These are phyloP conservation scores for Ips typographus DNA, from an alignment of 1,140 invertebrate genomes.

Conservation along the genomic window DNA sequence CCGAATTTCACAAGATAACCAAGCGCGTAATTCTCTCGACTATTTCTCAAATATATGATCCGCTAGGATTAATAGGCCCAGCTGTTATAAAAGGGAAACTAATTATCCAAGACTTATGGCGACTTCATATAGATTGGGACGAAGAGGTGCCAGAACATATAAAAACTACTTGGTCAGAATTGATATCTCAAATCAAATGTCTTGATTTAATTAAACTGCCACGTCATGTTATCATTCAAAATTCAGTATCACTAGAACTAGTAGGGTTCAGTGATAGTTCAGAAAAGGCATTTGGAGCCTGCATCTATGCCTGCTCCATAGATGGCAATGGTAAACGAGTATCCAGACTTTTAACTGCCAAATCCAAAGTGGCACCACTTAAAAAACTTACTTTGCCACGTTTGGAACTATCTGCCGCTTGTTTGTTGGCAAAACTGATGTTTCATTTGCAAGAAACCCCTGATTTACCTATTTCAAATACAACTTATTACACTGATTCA, in stretches of 20 bases:
- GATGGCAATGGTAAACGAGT: not conserved
- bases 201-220: constrained; percentile 35
- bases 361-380: constrained; percentile 49
- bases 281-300: constrained; percentile 42
- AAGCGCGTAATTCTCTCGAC: constrained; percentile 23
- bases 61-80: constrained; percentile 49
- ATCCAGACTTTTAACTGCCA: constrained; percentile 36
- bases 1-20: not conserved
- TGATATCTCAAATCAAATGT: constrained; percentile 18
- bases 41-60: too few relatives aligned
- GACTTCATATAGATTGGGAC: constrained; percentile 54
- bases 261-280: constrained; percentile 49
- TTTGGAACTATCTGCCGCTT: constrained; percentile 46
- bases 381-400: constrained; percentile 49
- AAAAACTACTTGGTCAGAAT: constrained; percentile 35
- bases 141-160: constrained; percentile 44
- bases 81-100: constrained; percentile 39
- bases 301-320: constrained; percentile 37
- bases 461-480: constrained; percentile 36
- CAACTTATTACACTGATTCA: constrained; percentile 51
- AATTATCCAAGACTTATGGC: not conserved
- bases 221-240: constrained; percentile 27
- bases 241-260: constrained; percentile 34
- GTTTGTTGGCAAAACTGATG: constrained; percentile 41
- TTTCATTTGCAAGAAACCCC: constrained; percentile 34